A percentile compares a stretch with the other conserved stretches of the same genome.
Evolutionary conservation across 2,113 vertebrate species (phyloP).

Genomic region (Irena cyanogastra): DNA sequence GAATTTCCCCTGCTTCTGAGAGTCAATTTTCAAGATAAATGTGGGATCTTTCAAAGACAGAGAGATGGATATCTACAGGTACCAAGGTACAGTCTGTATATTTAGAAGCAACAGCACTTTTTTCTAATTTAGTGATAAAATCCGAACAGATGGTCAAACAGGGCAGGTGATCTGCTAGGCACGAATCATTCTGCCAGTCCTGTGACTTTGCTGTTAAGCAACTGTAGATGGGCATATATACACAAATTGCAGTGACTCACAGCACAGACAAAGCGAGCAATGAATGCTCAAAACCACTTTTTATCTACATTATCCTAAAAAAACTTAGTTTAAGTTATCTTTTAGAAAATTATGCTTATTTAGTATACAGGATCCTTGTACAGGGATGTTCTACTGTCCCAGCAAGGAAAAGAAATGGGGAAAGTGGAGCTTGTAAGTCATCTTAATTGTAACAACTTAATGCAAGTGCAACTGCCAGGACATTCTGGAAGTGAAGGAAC

Average conservation of each 20-base stretch:
- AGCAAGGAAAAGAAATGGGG: neutral
- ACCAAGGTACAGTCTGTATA: neutral
- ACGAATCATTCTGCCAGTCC: neutral
- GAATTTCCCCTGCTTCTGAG: neutral
- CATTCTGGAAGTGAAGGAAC: neutral
- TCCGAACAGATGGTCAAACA: neutral
- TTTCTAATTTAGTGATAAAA: constrained; percentile 1
- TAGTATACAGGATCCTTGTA: neutral
- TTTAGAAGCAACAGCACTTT: neutral
- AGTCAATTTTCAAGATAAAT: constrained; percentile 19
- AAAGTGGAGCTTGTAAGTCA: neutral
- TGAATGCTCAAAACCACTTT: neutral
- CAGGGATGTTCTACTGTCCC: neutral
- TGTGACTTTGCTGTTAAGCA: neutral
- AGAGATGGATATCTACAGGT: neutral
- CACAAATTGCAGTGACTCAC: neutral
- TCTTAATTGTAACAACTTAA: neutral
- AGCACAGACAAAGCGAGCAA: neutral
- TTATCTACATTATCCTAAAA: neutral
- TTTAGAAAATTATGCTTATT: neutral
- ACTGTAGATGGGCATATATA: neutral
- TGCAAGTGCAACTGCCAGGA: neutral
- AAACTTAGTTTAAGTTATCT: neutral
- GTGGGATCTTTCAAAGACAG: neutral
- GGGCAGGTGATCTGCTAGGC: neutral